phyloP scores from a whole-genome alignment of 1,140 invertebrate species.

The Drosophila auraria region DNA sequence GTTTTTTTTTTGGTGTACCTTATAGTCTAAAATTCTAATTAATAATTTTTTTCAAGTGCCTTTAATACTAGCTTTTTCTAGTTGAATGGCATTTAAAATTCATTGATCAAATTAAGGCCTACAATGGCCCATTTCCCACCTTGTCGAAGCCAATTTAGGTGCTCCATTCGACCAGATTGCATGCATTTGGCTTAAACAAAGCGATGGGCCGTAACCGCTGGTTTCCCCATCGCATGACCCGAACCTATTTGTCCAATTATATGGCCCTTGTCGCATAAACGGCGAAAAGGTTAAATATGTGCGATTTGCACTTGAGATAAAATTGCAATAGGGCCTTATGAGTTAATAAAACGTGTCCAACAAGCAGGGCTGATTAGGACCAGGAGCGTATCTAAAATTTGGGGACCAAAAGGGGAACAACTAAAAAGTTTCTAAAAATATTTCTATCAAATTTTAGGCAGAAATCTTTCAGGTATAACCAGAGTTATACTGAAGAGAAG shows the following conservation, averaged over 20 bases:
- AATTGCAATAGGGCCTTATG: constrained; percentile 58
- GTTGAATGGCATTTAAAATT: constrained; percentile 15
- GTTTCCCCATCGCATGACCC: constrained; percentile 57
- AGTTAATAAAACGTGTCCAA: constrained; percentile 61
- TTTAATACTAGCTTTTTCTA: background rate
- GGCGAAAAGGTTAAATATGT: constrained; percentile 64
- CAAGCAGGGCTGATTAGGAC: constrained; percentile 2
- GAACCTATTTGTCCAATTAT: constrained; percentile 76
- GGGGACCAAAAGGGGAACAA: accelerated
- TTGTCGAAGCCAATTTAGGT: constrained; percentile 41
- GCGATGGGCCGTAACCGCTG: constrained; percentile 15
- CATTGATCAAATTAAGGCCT: constrained; percentile 29
- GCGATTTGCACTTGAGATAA: constrained; percentile 73
- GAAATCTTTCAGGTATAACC: accelerated
- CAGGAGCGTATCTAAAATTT: constrained; percentile 28
- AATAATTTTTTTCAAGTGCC: background rate
- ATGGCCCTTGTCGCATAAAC: constrained; percentile 68
- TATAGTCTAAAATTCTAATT: no score
- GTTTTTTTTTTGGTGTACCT: no score
- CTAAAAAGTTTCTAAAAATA: no score
- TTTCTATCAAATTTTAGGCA: no score
- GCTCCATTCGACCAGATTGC: background rate
- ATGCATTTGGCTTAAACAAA: constrained; percentile 31
- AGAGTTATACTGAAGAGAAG: background rate
- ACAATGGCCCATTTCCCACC: constrained; percentile 19